Percentiles rank a stretch among this genome's conserved stretches.
Evolutionary conservation across 2,797 vertebrate genomes (phyloP).

Genomic region (Diceros bicornis): DNA sequence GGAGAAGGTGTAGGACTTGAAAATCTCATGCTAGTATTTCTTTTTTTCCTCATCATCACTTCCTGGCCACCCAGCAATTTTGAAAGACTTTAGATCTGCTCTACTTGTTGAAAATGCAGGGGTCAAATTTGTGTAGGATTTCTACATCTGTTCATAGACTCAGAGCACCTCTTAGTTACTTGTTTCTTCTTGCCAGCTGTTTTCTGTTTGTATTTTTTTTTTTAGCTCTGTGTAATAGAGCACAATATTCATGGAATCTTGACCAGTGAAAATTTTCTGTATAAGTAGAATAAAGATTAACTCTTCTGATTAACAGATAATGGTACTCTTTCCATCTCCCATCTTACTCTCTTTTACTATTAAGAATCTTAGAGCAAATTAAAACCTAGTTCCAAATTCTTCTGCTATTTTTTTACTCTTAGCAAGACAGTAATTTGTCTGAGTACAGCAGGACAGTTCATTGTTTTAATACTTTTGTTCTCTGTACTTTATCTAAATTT

Average conservation of each 20-base stretch:
- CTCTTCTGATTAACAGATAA: not conserved
- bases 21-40: not conserved
- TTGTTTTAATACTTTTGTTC: not conserved
- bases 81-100: not conserved
- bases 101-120: not conserved
- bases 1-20: not conserved
- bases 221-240: not conserved
- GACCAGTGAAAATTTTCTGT: not conserved
- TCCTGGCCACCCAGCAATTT: not conserved
- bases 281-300: not conserved
- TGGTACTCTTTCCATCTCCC: not conserved
- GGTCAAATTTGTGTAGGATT: not conserved
- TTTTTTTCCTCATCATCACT: not conserved
- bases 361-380: constrained; percentile 7
- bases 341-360: not conserved
- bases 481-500: not conserved
- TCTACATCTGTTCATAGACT: not conserved
- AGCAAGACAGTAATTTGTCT: not conserved
- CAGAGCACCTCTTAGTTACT: not conserved
- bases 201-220: not conserved
- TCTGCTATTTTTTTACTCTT: not conserved
- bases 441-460: not conserved
- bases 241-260: not conserved
- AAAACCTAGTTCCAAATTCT: not conserved
- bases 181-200: not conserved